Percentiles rank a stretch among this genome's conserved stretches.
These are phyloP conservation scores for Zhengitettix transpicula DNA, from an alignment of 2,888 invertebrate genomes.

Conservation along the genomic window DNA sequence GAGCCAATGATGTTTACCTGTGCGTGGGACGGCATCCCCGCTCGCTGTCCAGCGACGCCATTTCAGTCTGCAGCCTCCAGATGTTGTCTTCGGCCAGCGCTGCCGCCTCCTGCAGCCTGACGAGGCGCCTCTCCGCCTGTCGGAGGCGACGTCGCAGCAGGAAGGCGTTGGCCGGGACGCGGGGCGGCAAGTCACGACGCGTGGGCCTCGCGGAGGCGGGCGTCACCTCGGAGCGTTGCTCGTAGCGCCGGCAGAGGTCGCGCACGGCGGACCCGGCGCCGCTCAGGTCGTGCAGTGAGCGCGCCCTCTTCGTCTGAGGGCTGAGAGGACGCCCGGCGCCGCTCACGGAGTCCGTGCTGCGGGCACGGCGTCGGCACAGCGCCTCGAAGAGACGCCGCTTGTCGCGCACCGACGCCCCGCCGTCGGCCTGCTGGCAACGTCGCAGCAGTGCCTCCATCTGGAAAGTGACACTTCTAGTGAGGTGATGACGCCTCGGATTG, in stretches of 20 bases:
- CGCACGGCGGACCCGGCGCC: background rate
- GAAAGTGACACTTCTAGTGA: too few relatives aligned
- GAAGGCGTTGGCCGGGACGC: background rate
- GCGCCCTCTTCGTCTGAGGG: background rate
- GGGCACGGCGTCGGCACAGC: constrained; percentile 40
- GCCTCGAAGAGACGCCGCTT: constrained; percentile 54
- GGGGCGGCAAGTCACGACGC: background rate
- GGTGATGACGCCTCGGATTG: too few relatives aligned
- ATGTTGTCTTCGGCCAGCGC: background rate
- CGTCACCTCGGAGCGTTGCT: background rate
- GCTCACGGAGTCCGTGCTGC: constrained; percentile 36
- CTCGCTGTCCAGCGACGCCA: background rate
- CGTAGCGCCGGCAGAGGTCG: background rate
- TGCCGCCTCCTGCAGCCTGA: background rate
- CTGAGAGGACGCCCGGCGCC: background rate
- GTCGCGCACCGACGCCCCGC: constrained; percentile 36
- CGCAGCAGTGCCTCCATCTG: constrained; percentile 32
- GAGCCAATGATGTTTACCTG: background rate
- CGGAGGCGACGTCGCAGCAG: background rate
- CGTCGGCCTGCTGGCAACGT: constrained; percentile 31
- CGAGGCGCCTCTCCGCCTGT: background rate
- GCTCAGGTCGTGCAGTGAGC: background rate
- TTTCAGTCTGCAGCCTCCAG: background rate
- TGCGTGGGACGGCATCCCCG: background rate
- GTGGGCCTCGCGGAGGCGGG: background rate